These are phyloP conservation scores for Myzus persicae DNA, from an alignment of 1,140 invertebrate genomes.

Conservation along the genomic window DNA sequence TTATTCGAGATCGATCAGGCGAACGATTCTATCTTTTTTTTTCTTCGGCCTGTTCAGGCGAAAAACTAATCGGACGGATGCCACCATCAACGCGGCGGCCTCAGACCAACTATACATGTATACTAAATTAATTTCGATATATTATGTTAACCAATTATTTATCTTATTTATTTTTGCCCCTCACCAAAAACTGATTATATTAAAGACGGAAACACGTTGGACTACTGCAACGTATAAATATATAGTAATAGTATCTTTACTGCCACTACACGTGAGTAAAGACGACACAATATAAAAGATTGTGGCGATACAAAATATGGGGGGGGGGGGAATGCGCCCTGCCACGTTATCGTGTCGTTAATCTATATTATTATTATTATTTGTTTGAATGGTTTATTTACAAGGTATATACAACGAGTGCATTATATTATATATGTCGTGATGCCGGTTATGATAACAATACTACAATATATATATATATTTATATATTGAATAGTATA, in stretches of 20 bases:
- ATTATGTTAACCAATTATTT: slow-evolving; percentile 1
- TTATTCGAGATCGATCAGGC: slow-evolving; percentile 53
- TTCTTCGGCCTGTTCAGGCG: not conserved
- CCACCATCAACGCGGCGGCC: not conserved
- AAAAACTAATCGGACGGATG: slow-evolving; percentile 22
- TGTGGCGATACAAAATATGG: not conserved
- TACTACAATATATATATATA: not conserved
- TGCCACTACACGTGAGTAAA: not conserved
- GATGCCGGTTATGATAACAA: slow-evolving; percentile 21
- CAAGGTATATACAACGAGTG: not conserved
- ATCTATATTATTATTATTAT: slow-evolving; percentile 17
- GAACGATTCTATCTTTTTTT: not conserved
- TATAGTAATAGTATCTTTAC: not conserved
- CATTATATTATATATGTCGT: not conserved
- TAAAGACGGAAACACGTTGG: not conserved
- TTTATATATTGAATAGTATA: not conserved
- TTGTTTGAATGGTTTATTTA: not conserved
- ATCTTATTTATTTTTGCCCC: slow-evolving; percentile 19
- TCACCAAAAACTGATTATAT: not conserved
- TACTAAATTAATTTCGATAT: slow-evolving; percentile 30
- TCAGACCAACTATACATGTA: not conserved
- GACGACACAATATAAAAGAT: slow-evolving; percentile 1
- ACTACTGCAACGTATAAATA: not conserved
- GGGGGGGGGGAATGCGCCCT: not conserved
- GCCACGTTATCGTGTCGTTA: slow-evolving; percentile 21